These are phyloP conservation scores for Metopia argyrocephala DNA, from an alignment of 2,888 invertebrate species.

Conservation along the genomic window DNA sequence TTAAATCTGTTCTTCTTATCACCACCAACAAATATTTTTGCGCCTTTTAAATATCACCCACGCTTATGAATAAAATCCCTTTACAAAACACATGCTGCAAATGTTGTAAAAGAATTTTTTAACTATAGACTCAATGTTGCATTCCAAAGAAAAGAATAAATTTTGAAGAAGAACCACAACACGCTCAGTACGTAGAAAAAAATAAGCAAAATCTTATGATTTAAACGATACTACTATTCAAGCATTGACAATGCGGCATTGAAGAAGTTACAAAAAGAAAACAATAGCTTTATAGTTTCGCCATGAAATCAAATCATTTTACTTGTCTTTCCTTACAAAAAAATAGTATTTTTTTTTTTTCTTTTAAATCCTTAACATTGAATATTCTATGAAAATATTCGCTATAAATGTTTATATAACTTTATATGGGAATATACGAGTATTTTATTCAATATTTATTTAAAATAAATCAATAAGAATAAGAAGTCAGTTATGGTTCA, in stretches of 20 bases:
- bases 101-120: slow-evolving; percentile 15
- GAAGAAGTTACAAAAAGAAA: not conserved
- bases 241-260: slow-evolving; percentile 42
- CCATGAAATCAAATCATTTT: not conserved
- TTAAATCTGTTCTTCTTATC: too few relatives aligned
- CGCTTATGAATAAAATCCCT: not conserved
- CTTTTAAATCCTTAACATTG: not conserved
- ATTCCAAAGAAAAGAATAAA: not conserved
- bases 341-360: not conserved
- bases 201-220: too few relatives aligned
- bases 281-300: slow-evolving; percentile 19
- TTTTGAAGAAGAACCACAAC: not conserved
- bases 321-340: too few relatives aligned
- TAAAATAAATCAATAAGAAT: not conserved
- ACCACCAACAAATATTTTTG: not conserved
- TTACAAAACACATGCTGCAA: slow-evolving; percentile 33
- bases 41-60: not conserved
- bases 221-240: slow-evolving; percentile 30
- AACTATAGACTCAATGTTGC: slow-evolving; percentile 25
- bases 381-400: not conserved
- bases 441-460: not conserved
- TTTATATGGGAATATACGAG: not conserved
- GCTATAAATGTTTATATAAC: too few relatives aligned
- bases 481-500: slow-evolving; percentile 8
- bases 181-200: slow-evolving; percentile 2